Percentiles rank a stretch among this genome's conserved stretches.
phyloP scores from a whole-genome alignment of 2,113 vertebrate species.

The Empidonax traillii region DNA sequence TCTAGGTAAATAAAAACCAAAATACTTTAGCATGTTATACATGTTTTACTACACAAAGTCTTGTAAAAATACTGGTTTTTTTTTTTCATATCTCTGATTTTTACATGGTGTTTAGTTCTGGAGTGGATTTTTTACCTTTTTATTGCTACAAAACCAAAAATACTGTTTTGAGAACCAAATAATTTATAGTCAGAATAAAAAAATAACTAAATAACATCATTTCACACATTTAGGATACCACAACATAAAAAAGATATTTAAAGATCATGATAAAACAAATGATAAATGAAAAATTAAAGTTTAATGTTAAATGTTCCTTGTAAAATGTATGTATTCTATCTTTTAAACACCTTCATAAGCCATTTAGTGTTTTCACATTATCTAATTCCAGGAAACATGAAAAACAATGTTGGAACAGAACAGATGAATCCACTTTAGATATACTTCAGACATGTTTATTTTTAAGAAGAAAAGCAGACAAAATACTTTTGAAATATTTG shows the following conservation, averaged over 20 bases:
- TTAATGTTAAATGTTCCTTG: background rate
- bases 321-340: background rate
- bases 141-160: background rate
- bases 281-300: background rate
- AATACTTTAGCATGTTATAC: background rate
- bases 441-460: conserved; percentile 71
- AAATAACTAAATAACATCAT: background rate
- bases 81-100: background rate
- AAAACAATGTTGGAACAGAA: conserved; percentile 61
- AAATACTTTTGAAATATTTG: conserved; percentile 60
- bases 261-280: background rate
- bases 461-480: conserved; percentile 68
- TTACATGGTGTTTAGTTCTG: background rate
- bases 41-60: background rate
- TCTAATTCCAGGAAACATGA: background rate
- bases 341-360: background rate
- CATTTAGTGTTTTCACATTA: background rate
- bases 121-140: background rate
- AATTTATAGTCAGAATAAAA: background rate
- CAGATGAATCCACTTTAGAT: conserved; percentile 65
- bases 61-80: background rate
- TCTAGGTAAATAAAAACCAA: background rate
- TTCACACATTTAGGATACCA: background rate
- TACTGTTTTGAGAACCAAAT: background rate
- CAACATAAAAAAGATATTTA: background rate